phyloP scores from a whole-genome alignment of 1,140 invertebrate genomes.

The Hydropsyche tenuis region DNA sequence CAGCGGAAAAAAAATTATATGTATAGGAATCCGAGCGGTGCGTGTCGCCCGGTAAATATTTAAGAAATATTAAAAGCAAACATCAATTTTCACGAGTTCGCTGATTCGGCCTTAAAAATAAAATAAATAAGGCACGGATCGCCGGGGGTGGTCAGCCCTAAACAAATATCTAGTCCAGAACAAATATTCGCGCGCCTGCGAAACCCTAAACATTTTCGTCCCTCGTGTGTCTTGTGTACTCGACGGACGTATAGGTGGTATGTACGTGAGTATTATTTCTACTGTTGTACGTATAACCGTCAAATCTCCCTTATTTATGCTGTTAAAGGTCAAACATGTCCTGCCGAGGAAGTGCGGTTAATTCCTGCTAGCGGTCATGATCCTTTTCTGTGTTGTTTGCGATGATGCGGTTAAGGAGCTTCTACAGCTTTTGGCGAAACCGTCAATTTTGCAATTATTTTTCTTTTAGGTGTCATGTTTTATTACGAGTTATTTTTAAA shows the following conservation, averaged over 20 bases:
- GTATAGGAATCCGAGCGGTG: too few species aligned
- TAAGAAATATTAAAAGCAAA: constrained; percentile 42
- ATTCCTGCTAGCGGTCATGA: constrained; percentile 7
- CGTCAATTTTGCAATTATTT: too few species aligned
- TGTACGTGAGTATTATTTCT: too few species aligned
- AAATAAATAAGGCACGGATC: constrained; percentile 47
- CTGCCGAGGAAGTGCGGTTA: neutral
- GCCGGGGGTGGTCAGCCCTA: constrained; percentile 43
- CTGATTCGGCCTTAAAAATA: constrained; percentile 37
- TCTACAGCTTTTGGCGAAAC: too few species aligned
- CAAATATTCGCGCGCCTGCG: constrained; percentile 46
- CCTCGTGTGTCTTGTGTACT: neutral
- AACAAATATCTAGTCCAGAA: constrained; percentile 40
- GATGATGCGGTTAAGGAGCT: too few species aligned
- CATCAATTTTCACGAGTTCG: constrained; percentile 35
- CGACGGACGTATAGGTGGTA: too few species aligned
- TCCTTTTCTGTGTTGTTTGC: too few species aligned
- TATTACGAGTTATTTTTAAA: too few species aligned
- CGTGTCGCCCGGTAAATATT: constrained; percentile 25
- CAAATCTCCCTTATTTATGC: constrained; percentile 16
- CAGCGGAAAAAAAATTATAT: neutral
- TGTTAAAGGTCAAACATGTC: constrained; percentile 8
- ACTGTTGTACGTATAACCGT: too few species aligned
- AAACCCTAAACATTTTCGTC: constrained; percentile 39
- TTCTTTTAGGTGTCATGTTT: too few species aligned